phyloP scores from a whole-genome alignment of 2,888 invertebrate species.

The Idaea aversata region DNA sequence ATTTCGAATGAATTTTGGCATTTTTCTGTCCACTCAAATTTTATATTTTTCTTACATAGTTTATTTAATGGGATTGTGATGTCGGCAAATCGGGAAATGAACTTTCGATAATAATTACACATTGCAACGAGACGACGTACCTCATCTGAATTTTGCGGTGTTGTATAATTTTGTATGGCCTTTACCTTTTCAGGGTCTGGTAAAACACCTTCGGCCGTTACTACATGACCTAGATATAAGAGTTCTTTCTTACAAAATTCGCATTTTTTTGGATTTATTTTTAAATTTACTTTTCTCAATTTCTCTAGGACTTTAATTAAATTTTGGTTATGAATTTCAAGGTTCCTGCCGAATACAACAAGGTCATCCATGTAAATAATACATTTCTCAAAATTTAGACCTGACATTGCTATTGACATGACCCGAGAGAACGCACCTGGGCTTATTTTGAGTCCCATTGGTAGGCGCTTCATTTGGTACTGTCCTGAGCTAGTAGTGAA shows the following conservation, averaged over 20 bases:
- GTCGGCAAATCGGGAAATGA: conserved; percentile 19
- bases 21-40: conserved; percentile 13
- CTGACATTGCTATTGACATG: conserved; percentile 11
- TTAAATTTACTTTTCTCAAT: conserved; percentile 15
- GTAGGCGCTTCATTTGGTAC: conserved; percentile 9
- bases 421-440: conserved; percentile 8
- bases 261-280: conserved; percentile 9
- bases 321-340: conserved; percentile 11
- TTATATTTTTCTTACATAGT: conserved; percentile 18
- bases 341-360: conserved; percentile 6
- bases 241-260: conserved; percentile 9
- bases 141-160: background rate
- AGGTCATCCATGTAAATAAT: conserved; percentile 12
- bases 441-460: conserved; percentile 15
- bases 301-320: conserved; percentile 10
- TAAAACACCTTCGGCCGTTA: conserved; percentile 8
- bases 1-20: conserved; percentile 15
- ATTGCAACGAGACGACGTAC: conserved; percentile 3
- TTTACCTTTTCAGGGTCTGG: conserved; percentile 5
- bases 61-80: conserved; percentile 18
- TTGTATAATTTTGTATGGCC: conserved; percentile 2
- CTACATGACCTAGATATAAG: conserved; percentile 9
- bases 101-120: conserved; percentile 14
- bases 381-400: conserved; percentile 11
- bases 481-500: conserved; percentile 3